Conservation (phyloP, 2,113 vertebrate genomes). For the Albula glossodonta region DNA sequence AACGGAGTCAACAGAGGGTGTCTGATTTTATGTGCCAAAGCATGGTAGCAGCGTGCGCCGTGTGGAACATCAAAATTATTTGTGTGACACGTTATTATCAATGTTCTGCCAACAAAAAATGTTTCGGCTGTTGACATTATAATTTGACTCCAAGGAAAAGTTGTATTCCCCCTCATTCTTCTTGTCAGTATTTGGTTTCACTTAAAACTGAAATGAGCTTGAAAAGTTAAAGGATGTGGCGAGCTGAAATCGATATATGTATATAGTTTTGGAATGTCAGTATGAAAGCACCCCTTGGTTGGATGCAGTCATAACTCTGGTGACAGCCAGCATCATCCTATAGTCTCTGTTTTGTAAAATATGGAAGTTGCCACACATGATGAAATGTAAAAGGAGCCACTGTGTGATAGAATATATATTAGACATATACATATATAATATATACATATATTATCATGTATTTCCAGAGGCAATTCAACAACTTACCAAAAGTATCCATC, state of each 20-base stretch:
- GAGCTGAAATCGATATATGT: background rate
- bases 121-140: background rate
- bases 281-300: background rate
- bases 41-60: background rate
- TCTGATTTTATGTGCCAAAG: background rate
- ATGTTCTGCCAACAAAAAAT: background rate
- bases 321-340: background rate
- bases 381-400: background rate
- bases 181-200: background rate
- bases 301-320: background rate
- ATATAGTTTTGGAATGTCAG: background rate
- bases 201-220: background rate
- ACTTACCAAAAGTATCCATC: background rate
- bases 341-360: background rate
- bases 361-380: no score
- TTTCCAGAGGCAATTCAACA: no score
- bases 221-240: background rate
- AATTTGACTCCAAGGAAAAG: background rate
- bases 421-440: no score
- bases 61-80: background rate
- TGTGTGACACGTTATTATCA: background rate
- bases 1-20: background rate
- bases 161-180: background rate
- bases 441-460: no score
- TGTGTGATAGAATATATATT: background rate